Base-by-base conservation (phyloP, 2,113 vertebrate species). In the Sinocyclocheilus grahami region DNA sequence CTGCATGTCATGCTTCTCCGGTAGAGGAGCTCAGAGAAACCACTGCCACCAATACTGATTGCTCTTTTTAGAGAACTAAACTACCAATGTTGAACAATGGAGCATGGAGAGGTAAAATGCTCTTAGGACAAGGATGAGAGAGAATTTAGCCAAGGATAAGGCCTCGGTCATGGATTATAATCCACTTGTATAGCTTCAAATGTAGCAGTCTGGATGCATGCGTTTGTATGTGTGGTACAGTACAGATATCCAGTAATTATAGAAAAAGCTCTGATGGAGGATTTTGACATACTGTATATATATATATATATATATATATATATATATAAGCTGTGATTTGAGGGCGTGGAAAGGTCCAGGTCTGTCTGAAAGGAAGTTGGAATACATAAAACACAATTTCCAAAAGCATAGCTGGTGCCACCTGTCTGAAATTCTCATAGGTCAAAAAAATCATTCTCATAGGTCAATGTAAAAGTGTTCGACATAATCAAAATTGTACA, bases 101-200 rank as follows among this genome's bases (percentile, higher is more conserved):
- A 67, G 13, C 60, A 8, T 12, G 8, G 24, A 42, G 51, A 76
- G 1, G 8, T 9, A 51, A n/a, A 77, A 13, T 46, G 46, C 10
- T 46, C 46, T 46, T 46, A 46, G 46, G 46, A 46, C 2, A 46
- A 46, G 46, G 46, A 2, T 3, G 10, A 46, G 46, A 46, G 46
- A 46, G 42, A 71, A 79, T 72, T 84, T 55, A 87, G 37, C 27
- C n/a, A 13, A 8, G 60, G 18, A 87, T 79, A 58, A 83, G 62
- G 62, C 33, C 81, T 48, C 80, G 30, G 18, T 83, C 55, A 71
- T 16, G 63, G 86, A 87, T 83, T 74, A 78, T 83, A 78, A 83
- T 77, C 12, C 71, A 22, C 39, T 65, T 71, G 74, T 72, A 87
- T 48, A 42, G 48, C 81, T 46, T 46, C 46, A 46, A 46, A 46